Evolutionary conservation across 2,888 invertebrate species (phyloP), one percentile per base, ranked within the genome.

Genomic region (Dasypolia templi): DNA sequence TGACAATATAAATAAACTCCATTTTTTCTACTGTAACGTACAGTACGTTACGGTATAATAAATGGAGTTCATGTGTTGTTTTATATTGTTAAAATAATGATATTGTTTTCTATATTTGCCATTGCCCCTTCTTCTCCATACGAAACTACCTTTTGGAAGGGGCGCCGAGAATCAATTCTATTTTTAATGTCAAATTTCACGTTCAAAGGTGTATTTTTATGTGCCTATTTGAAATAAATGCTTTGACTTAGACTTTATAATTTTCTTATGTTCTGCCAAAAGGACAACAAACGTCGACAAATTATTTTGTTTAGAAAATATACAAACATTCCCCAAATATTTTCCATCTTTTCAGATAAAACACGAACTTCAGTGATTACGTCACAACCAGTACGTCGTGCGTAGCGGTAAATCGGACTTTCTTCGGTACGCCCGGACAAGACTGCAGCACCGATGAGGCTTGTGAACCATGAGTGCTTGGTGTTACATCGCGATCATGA

Each of bases 401-500:
- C 64, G 66, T 79, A 56, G 70, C 49, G 61, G n/a, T 46, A 63
- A 51, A 29, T 69, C 58, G 44, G 79, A 75, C 72, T 86, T 87
- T 87, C 78, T 86, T 86, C 67, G 71, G 77, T 75, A 79, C 83
- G 78, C 84, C 87, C 79, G 82, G 88, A 71, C 81, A 86, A 84
- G 84, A 87, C 89, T 87, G 76, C 89, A 90, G 91, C 90, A 93
- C 94, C 91, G 92, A 95, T 95, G 95, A 90, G 92, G 93, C 91
- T 93, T 88, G 87, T 91, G 92, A 95, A 95, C 84, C 94, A 96
- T 96, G 96, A 93, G 92, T 93, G 91, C 93, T 91, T 96, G 95
- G 96, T 95, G 93, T 92, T 95, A 93, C 89, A 90, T 96, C 92
- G 92, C 94, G 93, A 92, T 96, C 89, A 94, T 95, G 89, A 94